Evolutionary conservation across 2,888 invertebrate species (phyloP).

Genomic region (Apoderus coryli): DNA sequence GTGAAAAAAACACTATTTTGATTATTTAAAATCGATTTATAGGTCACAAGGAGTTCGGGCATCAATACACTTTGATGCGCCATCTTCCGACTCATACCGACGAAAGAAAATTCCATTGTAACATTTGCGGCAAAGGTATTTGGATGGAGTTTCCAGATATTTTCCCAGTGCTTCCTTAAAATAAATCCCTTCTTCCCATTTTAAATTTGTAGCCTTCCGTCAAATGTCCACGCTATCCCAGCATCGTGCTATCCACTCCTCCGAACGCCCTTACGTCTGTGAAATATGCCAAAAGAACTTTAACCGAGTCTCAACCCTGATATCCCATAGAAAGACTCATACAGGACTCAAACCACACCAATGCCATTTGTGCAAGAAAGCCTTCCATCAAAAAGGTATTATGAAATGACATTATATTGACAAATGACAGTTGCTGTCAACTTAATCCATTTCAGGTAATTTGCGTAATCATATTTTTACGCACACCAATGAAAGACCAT

Average conservation of each 20-base stretch:
- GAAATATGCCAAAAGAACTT: conserved; percentile 64
- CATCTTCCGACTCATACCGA: conserved; percentile 66
- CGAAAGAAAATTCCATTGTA: conserved; percentile 61
- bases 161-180: background rate
- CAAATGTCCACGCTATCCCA: conserved; percentile 63
- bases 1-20: background rate
- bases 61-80: conserved; percentile 61
- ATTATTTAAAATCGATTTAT: conserved; percentile 6
- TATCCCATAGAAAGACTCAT: conserved; percentile 66
- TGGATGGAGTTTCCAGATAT: too few relatives aligned
- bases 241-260: conserved; percentile 66
- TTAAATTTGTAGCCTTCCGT: conserved; percentile 38
- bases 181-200: background rate
- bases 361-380: conserved; percentile 60
- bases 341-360: conserved; percentile 58
- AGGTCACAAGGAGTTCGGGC: conserved; percentile 61
- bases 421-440: background rate
- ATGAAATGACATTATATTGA: conserved; percentile 3
- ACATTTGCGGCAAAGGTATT: conserved; percentile 49
- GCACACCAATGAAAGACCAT: conserved; percentile 64
- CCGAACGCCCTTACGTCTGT: conserved; percentile 56
- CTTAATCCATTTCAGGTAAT: conserved; percentile 41
- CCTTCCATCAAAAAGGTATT: conserved; percentile 69
- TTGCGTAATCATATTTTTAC: conserved; percentile 63
- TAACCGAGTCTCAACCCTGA: conserved; percentile 65